Evolutionary conservation across 2,113 vertebrate genomes (phyloP).

Genomic region (Neotoma lepida): DNA sequence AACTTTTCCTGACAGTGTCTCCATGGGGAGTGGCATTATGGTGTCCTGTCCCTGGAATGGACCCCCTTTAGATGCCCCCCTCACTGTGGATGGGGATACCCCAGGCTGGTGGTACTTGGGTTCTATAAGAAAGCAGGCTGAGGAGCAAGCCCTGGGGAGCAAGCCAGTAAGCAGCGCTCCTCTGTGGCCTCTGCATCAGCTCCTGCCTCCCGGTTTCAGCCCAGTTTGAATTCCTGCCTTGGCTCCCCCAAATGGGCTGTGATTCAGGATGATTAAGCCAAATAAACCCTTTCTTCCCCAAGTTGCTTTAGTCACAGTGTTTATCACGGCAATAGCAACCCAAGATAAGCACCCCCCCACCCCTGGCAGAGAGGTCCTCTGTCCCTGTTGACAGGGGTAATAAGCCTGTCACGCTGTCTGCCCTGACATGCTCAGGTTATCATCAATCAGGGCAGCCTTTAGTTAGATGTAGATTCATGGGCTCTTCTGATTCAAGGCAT

Average conservation of each 20-base stretch:
- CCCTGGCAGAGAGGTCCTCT: neutral
- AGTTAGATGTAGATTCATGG: neutral
- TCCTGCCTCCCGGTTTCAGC: neutral
- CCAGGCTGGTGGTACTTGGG: neutral
- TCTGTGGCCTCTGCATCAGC: neutral
- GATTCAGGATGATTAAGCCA: neutral
- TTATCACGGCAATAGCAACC: neutral
- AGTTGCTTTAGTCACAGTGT: neutral
- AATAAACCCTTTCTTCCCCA: neutral
- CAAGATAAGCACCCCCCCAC: neutral
- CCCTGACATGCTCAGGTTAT: neutral
- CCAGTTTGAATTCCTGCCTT: neutral
- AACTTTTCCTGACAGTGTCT: neutral
- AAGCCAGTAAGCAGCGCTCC: neutral
- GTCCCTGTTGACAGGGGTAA: neutral
- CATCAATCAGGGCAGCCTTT: neutral
- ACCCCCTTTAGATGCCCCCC: neutral
- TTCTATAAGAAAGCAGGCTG: neutral
- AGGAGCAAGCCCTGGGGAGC: neutral
- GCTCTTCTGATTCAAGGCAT: neutral
- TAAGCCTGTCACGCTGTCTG: no score
- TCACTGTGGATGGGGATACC: neutral
- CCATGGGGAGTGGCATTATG: rapidly evolving
- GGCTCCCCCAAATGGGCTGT: neutral
- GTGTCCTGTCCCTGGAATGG: neutral